Evolutionary conservation across 2,888 invertebrate species (phyloP).

Genomic region (Metacarcinus magister): DNA sequence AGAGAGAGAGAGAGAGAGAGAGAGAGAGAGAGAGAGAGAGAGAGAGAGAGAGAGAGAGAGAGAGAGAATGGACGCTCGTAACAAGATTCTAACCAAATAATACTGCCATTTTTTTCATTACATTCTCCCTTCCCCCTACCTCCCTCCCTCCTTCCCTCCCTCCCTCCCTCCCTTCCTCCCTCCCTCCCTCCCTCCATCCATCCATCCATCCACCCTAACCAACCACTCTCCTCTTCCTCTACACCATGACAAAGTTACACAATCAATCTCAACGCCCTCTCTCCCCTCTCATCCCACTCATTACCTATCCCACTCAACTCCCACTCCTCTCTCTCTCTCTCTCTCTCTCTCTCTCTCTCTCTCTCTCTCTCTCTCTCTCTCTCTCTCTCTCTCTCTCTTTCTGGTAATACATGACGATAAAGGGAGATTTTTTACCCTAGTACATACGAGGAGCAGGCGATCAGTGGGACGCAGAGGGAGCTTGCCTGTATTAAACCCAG

Average conservation of each 20-base stretch:
- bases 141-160: background rate
- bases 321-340: no score
- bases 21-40: background rate
- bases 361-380: slow-evolving; percentile 59
- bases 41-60: no score
- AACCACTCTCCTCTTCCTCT: no score
- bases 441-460: background rate
- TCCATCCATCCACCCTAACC: no score
- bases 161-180: background rate
- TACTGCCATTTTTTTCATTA: background rate
- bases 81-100: background rate
- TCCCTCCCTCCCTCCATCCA: no score
- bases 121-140: background rate
- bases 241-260: no score
- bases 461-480: background rate
- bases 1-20: background rate
- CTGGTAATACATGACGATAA: background rate
- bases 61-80: background rate
- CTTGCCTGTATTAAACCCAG: background rate
- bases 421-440: background rate
- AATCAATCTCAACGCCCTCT: no score
- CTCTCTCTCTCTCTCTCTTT: slow-evolving; percentile 58
- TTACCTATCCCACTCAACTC: no score
- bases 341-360: slow-evolving; percentile 56
- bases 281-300: no score